Evolutionary conservation across 2,888 invertebrate genomes (phyloP).

Genomic region (Rotaria magnacalcarata): DNA sequence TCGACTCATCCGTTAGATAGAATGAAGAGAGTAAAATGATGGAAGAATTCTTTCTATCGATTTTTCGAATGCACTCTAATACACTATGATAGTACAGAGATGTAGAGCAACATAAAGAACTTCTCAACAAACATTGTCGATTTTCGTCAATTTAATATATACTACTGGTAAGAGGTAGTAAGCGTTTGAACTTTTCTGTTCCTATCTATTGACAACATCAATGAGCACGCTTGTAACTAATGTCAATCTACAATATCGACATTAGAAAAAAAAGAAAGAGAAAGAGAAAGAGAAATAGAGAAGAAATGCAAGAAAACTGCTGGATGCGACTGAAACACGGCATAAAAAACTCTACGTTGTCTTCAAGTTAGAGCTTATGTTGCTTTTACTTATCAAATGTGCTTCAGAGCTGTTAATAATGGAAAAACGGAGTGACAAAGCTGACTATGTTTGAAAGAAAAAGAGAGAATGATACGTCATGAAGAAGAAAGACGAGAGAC

Average conservation of each 20-base stretch:
- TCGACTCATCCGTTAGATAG: background rate
- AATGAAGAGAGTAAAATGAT: background rate
- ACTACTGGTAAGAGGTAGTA: background rate
- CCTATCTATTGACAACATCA: background rate
- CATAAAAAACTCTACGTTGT: slow-evolving; percentile 5
- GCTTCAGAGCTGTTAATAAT: background rate
- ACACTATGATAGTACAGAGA: background rate
- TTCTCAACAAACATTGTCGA: background rate
- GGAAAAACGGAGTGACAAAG: background rate
- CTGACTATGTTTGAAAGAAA: background rate
- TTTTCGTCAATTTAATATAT: background rate
- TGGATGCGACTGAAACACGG: background rate
- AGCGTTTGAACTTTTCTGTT: slow-evolving; percentile 14
- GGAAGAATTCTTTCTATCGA: background rate
- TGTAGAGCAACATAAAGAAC: background rate
- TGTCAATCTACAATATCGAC: background rate
- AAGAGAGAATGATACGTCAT: too few relatives aligned
- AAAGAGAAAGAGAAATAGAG: background rate
- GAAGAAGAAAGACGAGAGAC: too few relatives aligned
- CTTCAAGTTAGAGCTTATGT: background rate
- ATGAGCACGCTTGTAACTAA: background rate
- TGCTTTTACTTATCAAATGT: background rate
- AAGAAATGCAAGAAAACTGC: background rate
- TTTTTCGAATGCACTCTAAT: background rate
- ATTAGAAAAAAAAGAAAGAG: background rate